A percentile compares a stretch with the other conserved stretches of the same genome.
Evolutionary conservation across 2,888 invertebrate species (phyloP).

Genomic region (Diloba caeruleocephala): DNA sequence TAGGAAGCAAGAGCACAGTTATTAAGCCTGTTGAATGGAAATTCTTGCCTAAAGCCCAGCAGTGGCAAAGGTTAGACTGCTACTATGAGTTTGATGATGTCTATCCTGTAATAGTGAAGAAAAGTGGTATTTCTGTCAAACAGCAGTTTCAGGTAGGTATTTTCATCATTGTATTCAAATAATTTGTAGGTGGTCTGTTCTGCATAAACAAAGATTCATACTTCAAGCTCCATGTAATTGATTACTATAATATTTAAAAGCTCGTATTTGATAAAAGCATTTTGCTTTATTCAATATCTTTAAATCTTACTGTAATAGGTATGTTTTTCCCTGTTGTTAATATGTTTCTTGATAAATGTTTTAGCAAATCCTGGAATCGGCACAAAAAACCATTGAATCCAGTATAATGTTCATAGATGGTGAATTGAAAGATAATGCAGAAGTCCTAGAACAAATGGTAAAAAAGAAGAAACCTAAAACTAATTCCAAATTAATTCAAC

Average conservation of each 20-base stretch:
- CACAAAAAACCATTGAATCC: constrained; percentile 89
- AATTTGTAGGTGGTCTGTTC: too few species aligned
- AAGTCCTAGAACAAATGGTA: constrained; percentile 90
- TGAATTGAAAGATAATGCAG: constrained; percentile 90
- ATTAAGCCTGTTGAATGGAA: constrained; percentile 94
- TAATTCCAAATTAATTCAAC: constrained; percentile 74
- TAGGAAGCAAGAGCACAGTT: constrained; percentile 73
- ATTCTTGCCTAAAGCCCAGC: constrained; percentile 91
- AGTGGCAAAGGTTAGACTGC: constrained; percentile 94
- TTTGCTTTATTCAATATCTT: too few species aligned
- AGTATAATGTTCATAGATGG: constrained; percentile 94
- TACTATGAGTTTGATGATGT: constrained; percentile 93
- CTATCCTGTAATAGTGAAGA: constrained; percentile 91
- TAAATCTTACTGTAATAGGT: not conserved
- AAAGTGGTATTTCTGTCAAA: constrained; percentile 90
- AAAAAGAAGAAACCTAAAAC: constrained; percentile 89
- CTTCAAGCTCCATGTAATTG: too few species aligned
- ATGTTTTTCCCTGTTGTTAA: not conserved
- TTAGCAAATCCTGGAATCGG: constrained; percentile 90
- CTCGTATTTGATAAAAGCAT: too few species aligned
- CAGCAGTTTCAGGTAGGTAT: constrained; percentile 91
- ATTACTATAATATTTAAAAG: too few species aligned
- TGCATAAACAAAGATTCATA: too few species aligned
- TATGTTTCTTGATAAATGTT: constrained; percentile 46
- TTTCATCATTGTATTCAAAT: not conserved